Percentiles rank a stretch among this genome's conserved stretches.
phyloP scores from a whole-genome alignment of 30 jellyfish, hydroid and myxozoan genomes.

The Sanderia malayensis region DNA sequence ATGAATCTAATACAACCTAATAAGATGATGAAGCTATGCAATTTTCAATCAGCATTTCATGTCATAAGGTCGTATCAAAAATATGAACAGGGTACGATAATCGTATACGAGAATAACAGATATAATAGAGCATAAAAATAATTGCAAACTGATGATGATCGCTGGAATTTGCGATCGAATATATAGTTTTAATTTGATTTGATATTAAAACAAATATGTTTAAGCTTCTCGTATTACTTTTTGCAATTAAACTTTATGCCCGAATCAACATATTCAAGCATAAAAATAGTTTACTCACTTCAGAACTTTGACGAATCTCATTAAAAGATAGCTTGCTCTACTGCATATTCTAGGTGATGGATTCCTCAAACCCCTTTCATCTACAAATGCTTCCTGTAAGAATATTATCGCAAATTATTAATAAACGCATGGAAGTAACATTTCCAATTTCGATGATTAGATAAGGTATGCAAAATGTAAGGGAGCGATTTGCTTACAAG shows the following conservation, averaged over 20 bases:
- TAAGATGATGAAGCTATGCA: too few species aligned
- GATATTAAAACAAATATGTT: too few species aligned
- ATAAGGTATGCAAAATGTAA: not conserved
- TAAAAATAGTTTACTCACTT: constrained; percentile 61
- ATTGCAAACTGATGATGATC: not conserved
- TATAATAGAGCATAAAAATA: not conserved
- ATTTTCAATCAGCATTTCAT: too few species aligned
- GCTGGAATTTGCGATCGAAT: too few species aligned
- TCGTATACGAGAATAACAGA: not conserved
- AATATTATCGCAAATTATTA: not conserved
- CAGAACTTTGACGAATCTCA: constrained; percentile 83
- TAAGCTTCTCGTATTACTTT: too few species aligned
- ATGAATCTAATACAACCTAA: too few species aligned
- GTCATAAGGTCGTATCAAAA: not conserved
- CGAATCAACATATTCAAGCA: too few species aligned
- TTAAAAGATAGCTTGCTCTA: constrained; percentile 75
- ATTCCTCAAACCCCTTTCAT: constrained; percentile 82
- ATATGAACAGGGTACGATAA: not conserved
- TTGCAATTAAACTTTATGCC: too few species aligned
- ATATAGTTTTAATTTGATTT: too few species aligned
- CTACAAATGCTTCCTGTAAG: constrained; percentile 85
- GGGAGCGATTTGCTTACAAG: constrained; percentile 64
- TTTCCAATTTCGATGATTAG: not conserved
- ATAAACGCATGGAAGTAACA: too few species aligned
- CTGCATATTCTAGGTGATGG: constrained; percentile 64